Percentiles rank a stretch among this genome's conserved stretches.
Evolutionary conservation across 2,797 vertebrate genomes (phyloP).

Genomic region (Holocentrus rufus): DNA sequence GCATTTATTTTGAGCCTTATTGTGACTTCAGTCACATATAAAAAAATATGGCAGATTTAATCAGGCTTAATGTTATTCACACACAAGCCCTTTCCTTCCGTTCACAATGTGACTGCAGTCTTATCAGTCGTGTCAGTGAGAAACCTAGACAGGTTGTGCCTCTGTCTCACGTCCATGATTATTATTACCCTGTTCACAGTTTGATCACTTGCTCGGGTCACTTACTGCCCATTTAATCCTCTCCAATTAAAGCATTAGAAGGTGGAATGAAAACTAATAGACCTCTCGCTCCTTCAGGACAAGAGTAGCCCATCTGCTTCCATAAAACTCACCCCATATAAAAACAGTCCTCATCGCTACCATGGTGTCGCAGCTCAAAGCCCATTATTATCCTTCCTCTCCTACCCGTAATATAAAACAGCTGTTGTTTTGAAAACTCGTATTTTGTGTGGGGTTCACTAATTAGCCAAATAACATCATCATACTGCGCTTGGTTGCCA

Average conservation of each 20-base stretch:
- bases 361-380: constrained; percentile 37
- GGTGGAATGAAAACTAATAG: constrained; percentile 71
- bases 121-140: neutral
- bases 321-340: constrained; percentile 62
- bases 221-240: constrained; percentile 65
- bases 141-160: constrained; percentile 17
- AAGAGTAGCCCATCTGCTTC: constrained; percentile 66
- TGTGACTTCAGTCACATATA: too few species aligned
- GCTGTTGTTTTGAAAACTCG: constrained; percentile 54
- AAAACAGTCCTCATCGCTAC: constrained; percentile 42
- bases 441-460: constrained; percentile 30
- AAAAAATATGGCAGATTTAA: too few species aligned
- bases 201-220: constrained; percentile 68
- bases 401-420: constrained; percentile 47
- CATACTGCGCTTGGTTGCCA: constrained; percentile 37
- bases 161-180: constrained; percentile 5
- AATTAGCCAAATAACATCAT: constrained; percentile 53
- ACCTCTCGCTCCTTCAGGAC: constrained; percentile 63
- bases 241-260: constrained; percentile 68
- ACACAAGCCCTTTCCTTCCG: neutral
- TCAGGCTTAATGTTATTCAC: neutral
- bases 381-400: constrained; percentile 48
- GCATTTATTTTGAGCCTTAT: too few species aligned
- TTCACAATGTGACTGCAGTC: neutral
- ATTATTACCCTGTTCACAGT: constrained; percentile 50